Conservation (phyloP, 1,140 invertebrate genomes). For the Leptinotarsa defecta region DNA sequence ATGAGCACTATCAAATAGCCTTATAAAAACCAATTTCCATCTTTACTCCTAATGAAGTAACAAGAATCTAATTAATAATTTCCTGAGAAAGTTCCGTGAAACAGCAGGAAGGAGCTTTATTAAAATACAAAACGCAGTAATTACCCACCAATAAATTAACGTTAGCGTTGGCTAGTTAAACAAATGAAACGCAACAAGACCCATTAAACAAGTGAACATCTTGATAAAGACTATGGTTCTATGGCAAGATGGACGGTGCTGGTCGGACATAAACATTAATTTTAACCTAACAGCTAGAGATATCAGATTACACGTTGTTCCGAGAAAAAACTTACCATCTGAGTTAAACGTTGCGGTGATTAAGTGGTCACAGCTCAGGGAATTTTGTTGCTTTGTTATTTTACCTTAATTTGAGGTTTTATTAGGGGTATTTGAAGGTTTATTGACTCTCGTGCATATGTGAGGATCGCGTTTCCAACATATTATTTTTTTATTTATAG, state of each 20-base stretch:
- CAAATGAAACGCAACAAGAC: constrained; percentile 48
- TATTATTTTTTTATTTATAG: too few relatives aligned
- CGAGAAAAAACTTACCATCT: constrained; percentile 47
- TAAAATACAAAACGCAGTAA: constrained; percentile 26
- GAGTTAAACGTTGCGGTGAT: constrained; percentile 29
- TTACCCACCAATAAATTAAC: constrained; percentile 31
- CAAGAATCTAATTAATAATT: background rate
- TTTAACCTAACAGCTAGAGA: constrained; percentile 54
- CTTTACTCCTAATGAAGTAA: background rate
- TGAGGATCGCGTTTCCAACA: background rate
- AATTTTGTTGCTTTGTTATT: constrained; percentile 20
- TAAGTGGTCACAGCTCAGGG: constrained; percentile 22
- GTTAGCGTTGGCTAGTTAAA: constrained; percentile 28
- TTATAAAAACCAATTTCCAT: background rate
- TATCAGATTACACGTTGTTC: constrained; percentile 54
- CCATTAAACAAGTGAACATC: constrained; percentile 56
- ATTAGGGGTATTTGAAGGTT: constrained; percentile 13
- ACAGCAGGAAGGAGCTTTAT: constrained; percentile 19
- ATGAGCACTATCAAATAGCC: too few relatives aligned
- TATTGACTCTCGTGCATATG: background rate
- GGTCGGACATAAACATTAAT: constrained; percentile 55
- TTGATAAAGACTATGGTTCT: constrained; percentile 54
- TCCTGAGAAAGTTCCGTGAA: background rate
- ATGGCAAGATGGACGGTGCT: constrained; percentile 53
- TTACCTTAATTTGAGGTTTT: constrained; percentile 27